Percentiles rank a stretch among this genome's conserved stretches.
Evolutionary conservation across 2,888 invertebrate genomes (phyloP).

Genomic region (Eucriotettix oculatus): DNA sequence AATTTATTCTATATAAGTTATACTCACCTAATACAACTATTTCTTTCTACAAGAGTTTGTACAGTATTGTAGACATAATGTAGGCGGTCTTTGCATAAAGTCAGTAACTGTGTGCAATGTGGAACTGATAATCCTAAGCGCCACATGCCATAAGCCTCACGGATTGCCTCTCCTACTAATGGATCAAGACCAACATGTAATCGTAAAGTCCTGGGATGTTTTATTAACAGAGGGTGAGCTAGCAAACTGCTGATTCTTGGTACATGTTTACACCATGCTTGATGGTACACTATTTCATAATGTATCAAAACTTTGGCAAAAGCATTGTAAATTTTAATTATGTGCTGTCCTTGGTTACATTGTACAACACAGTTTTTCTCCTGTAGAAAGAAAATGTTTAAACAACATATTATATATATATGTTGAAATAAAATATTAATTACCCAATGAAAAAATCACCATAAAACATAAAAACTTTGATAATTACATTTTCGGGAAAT

Average conservation of each 20-base stretch:
- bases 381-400: slow-evolving; percentile 8
- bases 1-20: too few relatives aligned
- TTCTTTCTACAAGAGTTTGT: slow-evolving; percentile 41
- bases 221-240: slow-evolving; percentile 51
- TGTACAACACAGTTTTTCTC: slow-evolving; percentile 28
- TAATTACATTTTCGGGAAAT: neutral
- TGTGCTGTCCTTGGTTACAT: slow-evolving; percentile 49
- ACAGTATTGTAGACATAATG: slow-evolving; percentile 42
- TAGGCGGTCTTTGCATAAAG: slow-evolving; percentile 54
- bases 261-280: slow-evolving; percentile 61
- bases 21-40: slow-evolving; percentile 27
- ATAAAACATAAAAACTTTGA: too few relatives aligned
- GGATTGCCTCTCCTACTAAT: slow-evolving; percentile 36
- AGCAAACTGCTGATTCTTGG: slow-evolving; percentile 46
- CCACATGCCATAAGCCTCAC: slow-evolving; percentile 68
- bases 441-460: too few relatives aligned
- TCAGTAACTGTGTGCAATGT: slow-evolving; percentile 55
- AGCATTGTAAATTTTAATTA: slow-evolving; percentile 62
- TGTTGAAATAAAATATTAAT: too few relatives aligned
- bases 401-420: neutral
- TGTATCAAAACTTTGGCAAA: slow-evolving; percentile 63
- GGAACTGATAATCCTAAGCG: slow-evolving; percentile 60
- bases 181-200: neutral
- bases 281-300: slow-evolving; percentile 68
- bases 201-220: slow-evolving; percentile 44